A percentile compares a stretch with the other conserved stretches of the same genome.
Conservation (phyloP, 2,113 vertebrate species). For the Gila orcuttii region DNA sequence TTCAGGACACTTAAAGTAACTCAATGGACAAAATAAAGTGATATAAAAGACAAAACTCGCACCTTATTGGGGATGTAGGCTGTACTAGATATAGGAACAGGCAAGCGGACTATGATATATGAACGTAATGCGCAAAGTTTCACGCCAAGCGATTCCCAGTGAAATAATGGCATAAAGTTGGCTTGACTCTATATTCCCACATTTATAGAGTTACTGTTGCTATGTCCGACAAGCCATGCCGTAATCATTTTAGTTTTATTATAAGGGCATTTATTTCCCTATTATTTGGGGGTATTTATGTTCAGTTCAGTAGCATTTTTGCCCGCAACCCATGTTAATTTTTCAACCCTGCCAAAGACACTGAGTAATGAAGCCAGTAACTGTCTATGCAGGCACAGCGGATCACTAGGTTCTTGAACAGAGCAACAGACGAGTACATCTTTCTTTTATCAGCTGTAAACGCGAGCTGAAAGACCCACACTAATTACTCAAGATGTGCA, state of each 20-base stretch:
- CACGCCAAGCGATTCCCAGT: too few species aligned
- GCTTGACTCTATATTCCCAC: too few species aligned
- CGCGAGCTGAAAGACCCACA: neutral
- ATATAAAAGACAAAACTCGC: too few species aligned
- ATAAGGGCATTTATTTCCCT: neutral
- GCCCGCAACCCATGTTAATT: neutral
- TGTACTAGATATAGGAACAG: too few species aligned
- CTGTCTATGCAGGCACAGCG: neutral
- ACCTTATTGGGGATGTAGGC: too few species aligned
- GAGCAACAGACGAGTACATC: neutral
- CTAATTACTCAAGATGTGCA: slow-evolving; percentile 32
- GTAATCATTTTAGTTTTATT: neutral
- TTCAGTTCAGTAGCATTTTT: neutral
- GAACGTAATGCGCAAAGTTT: too few species aligned
- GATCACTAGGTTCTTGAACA: neutral
- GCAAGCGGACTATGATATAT: too few species aligned
- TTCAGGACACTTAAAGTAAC: too few species aligned
- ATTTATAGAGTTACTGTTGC: too few species aligned
- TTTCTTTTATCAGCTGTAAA: slow-evolving; percentile 29
- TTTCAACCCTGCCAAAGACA: neutral
- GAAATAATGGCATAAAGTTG: too few species aligned
- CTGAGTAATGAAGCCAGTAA: neutral
- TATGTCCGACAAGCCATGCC: too few species aligned
- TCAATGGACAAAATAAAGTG: too few species aligned
- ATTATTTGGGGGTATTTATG: neutral